phyloP scores from a whole-genome alignment of 2,888 invertebrate species.

The Saturnia japonica region DNA sequence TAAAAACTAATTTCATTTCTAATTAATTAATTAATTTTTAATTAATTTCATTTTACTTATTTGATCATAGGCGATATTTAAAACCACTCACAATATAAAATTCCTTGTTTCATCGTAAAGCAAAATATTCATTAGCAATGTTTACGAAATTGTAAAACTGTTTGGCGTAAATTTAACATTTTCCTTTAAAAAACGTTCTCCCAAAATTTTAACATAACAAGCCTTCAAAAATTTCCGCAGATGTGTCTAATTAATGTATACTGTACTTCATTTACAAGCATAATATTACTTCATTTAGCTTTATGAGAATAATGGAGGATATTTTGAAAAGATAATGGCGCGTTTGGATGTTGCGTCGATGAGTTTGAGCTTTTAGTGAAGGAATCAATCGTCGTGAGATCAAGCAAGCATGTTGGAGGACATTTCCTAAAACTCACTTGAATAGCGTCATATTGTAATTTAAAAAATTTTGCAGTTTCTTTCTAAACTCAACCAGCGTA shows the following conservation, averaged over 20 bases:
- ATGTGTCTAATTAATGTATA: not conserved
- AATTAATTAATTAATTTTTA: too few species aligned
- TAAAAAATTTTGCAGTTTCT: not conserved
- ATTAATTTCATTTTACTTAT: not conserved
- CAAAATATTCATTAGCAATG: constrained; percentile 2
- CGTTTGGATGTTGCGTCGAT: not conserved
- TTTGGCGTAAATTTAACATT: constrained; percentile 11
- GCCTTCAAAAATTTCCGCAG: not conserved
- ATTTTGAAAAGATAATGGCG: not conserved
- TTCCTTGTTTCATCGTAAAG: not conserved
- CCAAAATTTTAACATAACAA: constrained; percentile 1
- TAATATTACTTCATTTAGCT: not conserved
- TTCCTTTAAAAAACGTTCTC: constrained; percentile 11
- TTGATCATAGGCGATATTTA: not conserved
- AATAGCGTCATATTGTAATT: not conserved
- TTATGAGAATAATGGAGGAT: not conserved
- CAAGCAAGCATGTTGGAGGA: not conserved
- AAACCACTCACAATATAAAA: not conserved
- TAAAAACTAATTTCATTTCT: not conserved
- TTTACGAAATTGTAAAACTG: not conserved
- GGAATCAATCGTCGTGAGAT: not conserved
- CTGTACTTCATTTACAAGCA: not conserved
- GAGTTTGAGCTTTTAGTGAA: not conserved
- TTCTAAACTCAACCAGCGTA: not conserved
- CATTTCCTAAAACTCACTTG: not conserved